Conservation (phyloP, 1,140 invertebrate species). For the Drosophila littoralis region DNA sequence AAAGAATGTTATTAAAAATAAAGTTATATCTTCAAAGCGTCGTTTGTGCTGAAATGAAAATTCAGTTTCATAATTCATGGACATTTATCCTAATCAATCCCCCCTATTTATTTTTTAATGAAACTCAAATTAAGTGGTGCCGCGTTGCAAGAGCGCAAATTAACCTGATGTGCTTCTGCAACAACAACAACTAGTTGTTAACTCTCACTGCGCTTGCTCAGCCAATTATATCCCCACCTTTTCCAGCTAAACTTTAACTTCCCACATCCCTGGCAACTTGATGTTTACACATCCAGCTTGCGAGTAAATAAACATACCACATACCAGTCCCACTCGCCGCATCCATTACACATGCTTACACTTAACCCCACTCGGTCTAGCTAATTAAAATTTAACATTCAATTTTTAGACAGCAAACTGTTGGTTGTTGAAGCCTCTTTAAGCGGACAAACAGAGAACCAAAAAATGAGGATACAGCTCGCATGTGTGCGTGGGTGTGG, state of each 20-base stretch:
- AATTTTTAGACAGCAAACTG: constrained; percentile 63
- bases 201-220: constrained; percentile 6
- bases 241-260: constrained; percentile 7
- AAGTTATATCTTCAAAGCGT: too few species aligned
- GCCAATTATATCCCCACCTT: neutral
- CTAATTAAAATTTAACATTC: constrained; percentile 81
- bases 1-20: too few species aligned
- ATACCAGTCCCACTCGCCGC: neutral
- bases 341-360: constrained; percentile 26
- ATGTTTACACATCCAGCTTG: constrained; percentile 41
- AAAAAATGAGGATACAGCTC: constrained; percentile 18
- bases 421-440: constrained; percentile 36
- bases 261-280: neutral
- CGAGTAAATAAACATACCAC: constrained; percentile 38
- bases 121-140: constrained; percentile 2
- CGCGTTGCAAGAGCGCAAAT: constrained; percentile 8
- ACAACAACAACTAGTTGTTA: constrained; percentile 35
- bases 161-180: constrained; percentile 24
- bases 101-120: constrained; percentile 4
- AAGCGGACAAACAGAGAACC: neutral
- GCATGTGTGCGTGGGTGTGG: constrained; percentile 18
- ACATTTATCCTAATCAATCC: neutral
- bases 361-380: constrained; percentile 42
- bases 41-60: too few species aligned
- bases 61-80: neutral